Percentiles rank a stretch among this genome's conserved stretches.
These are phyloP conservation scores for Pristionchus japonicus DNA, from an alignment of 2,888 invertebrate genomes.

Conservation along the genomic window DNA sequence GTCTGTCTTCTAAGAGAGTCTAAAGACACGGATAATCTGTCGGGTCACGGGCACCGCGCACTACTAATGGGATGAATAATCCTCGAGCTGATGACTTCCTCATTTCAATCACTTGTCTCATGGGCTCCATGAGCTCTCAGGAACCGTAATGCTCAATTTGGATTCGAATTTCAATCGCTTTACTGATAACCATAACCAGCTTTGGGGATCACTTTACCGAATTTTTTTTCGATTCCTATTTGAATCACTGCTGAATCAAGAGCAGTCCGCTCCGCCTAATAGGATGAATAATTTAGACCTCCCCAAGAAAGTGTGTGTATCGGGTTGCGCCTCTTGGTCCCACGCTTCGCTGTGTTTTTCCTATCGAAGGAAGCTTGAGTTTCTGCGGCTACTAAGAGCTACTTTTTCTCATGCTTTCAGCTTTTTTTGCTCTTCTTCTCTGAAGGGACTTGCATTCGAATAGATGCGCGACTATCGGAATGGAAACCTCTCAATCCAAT, in stretches of 20 bases:
- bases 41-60: neutral
- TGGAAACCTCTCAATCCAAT: slow-evolving; percentile 1
- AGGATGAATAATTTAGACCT: neutral
- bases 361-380: neutral
- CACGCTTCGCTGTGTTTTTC: slow-evolving; percentile 6
- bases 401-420: neutral
- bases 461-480: too few species aligned
- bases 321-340: neutral
- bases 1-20: too few species aligned
- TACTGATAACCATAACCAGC: too few species aligned
- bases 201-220: too few species aligned
- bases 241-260: too few species aligned
- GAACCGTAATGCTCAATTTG: too few species aligned
- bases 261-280: neutral
- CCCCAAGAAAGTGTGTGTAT: neutral
- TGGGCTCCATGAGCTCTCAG: too few species aligned
- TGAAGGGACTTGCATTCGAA: too few species aligned
- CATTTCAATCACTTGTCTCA: too few species aligned
- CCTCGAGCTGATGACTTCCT: too few species aligned
- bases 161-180: too few species aligned
- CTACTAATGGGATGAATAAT: neutral
- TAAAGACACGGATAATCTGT: neutral
- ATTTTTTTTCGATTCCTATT: too few species aligned
- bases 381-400: neutral
- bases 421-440: neutral